phyloP scores from a whole-genome alignment of 2,113 vertebrate genomes.

The Rhynchopsitta pachyrhyncha region DNA sequence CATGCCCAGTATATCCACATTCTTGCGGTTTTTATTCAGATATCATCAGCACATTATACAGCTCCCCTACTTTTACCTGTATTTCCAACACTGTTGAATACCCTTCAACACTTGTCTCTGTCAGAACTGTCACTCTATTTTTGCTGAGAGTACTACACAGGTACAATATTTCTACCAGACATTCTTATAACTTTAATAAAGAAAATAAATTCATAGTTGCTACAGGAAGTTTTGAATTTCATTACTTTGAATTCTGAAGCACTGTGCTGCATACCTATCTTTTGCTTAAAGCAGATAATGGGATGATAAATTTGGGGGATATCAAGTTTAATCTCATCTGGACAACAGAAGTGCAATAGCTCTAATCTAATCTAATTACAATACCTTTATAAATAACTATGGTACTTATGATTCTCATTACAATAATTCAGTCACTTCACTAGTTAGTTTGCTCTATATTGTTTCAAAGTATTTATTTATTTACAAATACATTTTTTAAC shows the following conservation, averaged over 20 bases:
- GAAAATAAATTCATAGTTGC: neutral
- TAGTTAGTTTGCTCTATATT: neutral
- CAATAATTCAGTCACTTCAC: neutral
- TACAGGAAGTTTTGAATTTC: neutral
- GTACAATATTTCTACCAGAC: neutral
- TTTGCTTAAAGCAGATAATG: neutral
- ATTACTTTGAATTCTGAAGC: neutral
- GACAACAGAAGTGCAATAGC: neutral
- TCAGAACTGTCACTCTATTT: neutral
- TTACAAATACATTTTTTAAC: neutral
- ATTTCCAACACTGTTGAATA: neutral
- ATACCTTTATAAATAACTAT: neutral
- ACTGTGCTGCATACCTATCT: neutral
- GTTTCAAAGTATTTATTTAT: neutral
- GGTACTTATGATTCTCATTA: accelerated
- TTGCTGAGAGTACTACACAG: neutral
- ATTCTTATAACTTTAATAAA: neutral
- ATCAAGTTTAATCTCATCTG: neutral
- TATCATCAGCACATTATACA: neutral
- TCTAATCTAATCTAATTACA: neutral
- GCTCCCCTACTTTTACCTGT: neutral
- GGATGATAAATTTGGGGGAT: neutral
- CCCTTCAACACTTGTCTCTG: neutral
- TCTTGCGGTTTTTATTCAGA: neutral
- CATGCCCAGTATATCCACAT: neutral